phyloP scores from a whole-genome alignment of 2,888 invertebrate genomes.

The Thymelicus acteon region DNA sequence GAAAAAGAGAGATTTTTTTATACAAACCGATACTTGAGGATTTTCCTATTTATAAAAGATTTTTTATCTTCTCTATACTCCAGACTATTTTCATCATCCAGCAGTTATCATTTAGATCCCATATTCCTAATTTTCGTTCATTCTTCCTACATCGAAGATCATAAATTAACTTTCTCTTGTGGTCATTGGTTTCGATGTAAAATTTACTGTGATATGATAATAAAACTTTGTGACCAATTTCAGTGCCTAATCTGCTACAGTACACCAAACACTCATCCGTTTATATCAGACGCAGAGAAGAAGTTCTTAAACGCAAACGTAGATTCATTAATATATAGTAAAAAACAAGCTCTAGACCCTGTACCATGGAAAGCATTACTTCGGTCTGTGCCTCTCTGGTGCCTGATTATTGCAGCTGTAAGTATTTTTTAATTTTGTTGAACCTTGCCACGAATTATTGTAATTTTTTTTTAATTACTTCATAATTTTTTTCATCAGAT shows the following conservation, averaged over 20 bases:
- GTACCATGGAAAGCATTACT: constrained; percentile 89
- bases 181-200: too few relatives aligned
- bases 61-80: too few relatives aligned
- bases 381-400: constrained; percentile 88
- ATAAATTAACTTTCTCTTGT: too few relatives aligned
- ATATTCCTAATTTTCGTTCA: too few relatives aligned
- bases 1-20: too few relatives aligned
- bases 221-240: constrained; percentile 41
- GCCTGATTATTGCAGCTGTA: constrained; percentile 88
- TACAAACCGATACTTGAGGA: too few relatives aligned
- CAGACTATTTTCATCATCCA: too few relatives aligned
- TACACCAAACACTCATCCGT: constrained; percentile 82
- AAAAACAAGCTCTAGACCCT: constrained; percentile 76
- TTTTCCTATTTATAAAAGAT: too few relatives aligned
- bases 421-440: constrained; percentile 53
- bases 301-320: constrained; percentile 85
- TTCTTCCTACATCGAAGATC: too few relatives aligned
- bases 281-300: constrained; percentile 81
- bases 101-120: too few relatives aligned
- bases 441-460: neutral
- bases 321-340: constrained; percentile 70
- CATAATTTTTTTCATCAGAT: neutral
- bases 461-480: too few relatives aligned
- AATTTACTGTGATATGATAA: too few relatives aligned
- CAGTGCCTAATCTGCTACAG: constrained; percentile 78